phyloP scores from a whole-genome alignment of 2,888 invertebrate species.

The Eristalinus sepulchralis region DNA sequence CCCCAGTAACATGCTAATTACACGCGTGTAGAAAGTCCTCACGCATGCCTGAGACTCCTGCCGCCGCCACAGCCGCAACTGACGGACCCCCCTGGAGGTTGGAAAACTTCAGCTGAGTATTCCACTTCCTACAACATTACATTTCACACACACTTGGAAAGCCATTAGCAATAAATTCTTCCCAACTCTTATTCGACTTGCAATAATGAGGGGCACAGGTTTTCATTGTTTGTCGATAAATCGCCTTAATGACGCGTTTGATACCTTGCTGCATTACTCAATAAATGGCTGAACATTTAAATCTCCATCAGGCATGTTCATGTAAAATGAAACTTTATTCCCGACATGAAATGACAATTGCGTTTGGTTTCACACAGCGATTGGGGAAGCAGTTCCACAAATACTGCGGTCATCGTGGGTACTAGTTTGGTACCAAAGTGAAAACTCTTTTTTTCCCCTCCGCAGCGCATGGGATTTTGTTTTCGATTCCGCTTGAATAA shows the following conservation, averaged over 20 bases:
- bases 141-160: not conserved
- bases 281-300: constrained; percentile 49
- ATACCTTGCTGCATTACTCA: constrained; percentile 53
- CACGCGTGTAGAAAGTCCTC: constrained; percentile 59
- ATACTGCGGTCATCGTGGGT: not conserved
- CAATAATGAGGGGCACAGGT: not conserved
- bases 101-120: not conserved
- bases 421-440: constrained; percentile 28
- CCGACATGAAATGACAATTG: constrained; percentile 40
- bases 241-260: constrained; percentile 35
- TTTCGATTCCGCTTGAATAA: constrained; percentile 55
- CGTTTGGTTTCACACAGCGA: constrained; percentile 10
- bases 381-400: constrained; percentile 37
- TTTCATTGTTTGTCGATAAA: constrained; percentile 30
- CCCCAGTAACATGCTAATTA: constrained; percentile 48
- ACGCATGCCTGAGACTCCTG: constrained; percentile 25
- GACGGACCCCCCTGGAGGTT: not conserved
- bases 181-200: not conserved
- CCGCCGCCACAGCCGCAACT: not conserved
- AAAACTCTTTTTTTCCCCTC: constrained; percentile 33
- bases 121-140: constrained; percentile 52
- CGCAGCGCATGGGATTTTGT: constrained; percentile 9
- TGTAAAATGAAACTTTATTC: constrained; percentile 27
- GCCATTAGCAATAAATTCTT: constrained; percentile 56
- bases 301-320: constrained; percentile 10